Evolutionary conservation across 2,113 vertebrate genomes (phyloP), one percentile per base, ranked within the genome.

Genomic region (Loxodonta africana): DNA sequence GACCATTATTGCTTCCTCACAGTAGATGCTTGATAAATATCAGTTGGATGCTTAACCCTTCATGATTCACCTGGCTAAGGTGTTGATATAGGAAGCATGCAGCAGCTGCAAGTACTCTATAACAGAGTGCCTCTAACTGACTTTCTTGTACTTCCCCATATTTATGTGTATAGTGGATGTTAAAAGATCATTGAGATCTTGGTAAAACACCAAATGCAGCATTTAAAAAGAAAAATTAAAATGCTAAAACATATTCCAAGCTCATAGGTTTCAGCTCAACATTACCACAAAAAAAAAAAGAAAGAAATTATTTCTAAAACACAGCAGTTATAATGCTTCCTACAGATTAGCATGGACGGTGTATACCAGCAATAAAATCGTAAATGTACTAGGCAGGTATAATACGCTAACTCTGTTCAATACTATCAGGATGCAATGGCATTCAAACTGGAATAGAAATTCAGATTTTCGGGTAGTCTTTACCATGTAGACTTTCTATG

Each of bases 151-250:
- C 48, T 92, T 90, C 33, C 9, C 44, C 6, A 41, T 93, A 60
- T 94, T 94, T 92, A 57, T 37, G 51, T 37, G 51, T 62, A n/a
- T 18, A 84, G 14, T 26, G 10, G 91, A 95, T 37, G 25, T 2
- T 89, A 95, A 95, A 95, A 94, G 76, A 18, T 53, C 88, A 78
- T 3, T 7, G 46, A 97, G 87, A 88, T 82, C 60, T 90, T 85
- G 57, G 76, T 65, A 67, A 95, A 90, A 20, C 60, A 73, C 2
- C 21, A 62, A 92, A 94, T 41, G 7, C 18, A 51, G 12, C 8
- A 57, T 10, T 95, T 89, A 71, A 60, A 67, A 91, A 88, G 41
- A 86, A 86, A 90, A 74, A 92, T 60, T 86, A 89, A 20, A 71
- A 65, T 71, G 62, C 69, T 62, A 74, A 96, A 96, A 51, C 85